A percentile compares a stretch with the other conserved stretches of the same genome.
Conservation (phyloP, 2,797 vertebrate genomes). For the Choloepus didactylus region DNA sequence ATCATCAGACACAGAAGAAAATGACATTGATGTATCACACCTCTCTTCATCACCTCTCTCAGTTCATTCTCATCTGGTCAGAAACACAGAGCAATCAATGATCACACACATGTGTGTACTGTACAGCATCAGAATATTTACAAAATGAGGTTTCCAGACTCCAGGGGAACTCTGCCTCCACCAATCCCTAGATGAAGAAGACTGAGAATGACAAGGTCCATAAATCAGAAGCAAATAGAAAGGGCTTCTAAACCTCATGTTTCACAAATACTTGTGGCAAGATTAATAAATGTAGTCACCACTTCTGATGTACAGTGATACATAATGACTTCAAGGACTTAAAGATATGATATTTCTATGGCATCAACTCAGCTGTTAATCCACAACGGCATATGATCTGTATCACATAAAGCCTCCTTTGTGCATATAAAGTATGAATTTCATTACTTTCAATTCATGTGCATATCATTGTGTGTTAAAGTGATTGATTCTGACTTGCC, state of each 20-base stretch:
- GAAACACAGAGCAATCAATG: background rate
- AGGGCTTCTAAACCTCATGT: background rate
- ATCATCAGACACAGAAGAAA: too few relatives aligned
- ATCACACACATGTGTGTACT: background rate
- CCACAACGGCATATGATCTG: background rate
- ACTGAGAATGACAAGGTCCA: background rate
- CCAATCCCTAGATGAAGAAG: background rate
- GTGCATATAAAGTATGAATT: background rate
- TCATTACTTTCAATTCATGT: background rate
- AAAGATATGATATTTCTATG: background rate
- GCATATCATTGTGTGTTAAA: background rate
- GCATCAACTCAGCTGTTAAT: background rate
- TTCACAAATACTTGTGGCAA: background rate
- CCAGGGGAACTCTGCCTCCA: background rate
- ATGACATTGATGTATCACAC: too few relatives aligned
- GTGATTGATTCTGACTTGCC: background rate
- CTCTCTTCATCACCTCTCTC: background rate
- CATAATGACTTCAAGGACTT: accelerated
- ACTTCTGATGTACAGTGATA: background rate
- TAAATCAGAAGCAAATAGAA: background rate
- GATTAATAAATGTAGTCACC: background rate
- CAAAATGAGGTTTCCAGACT: background rate
- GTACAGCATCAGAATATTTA: background rate
- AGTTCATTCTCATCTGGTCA: background rate
- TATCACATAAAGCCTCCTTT: background rate